phyloP scores from a whole-genome alignment of 2,888 invertebrate genomes.

The Noctua fimbriata region DNA sequence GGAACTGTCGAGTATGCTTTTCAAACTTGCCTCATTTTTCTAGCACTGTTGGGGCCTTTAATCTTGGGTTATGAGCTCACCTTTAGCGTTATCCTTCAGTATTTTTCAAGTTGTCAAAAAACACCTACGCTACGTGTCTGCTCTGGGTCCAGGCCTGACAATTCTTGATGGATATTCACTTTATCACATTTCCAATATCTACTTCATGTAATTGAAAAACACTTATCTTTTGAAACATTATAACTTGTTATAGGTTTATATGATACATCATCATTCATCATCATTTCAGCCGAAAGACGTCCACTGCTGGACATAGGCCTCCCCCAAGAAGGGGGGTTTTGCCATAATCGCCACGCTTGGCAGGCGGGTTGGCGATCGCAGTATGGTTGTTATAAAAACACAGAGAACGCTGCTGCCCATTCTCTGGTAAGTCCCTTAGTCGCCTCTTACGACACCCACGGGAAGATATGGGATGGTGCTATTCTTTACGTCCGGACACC shows the following conservation, averaged over 20 bases:
- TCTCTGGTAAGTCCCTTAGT: too few relatives aligned
- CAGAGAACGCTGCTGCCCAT: too few relatives aligned
- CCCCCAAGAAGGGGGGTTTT: too few relatives aligned
- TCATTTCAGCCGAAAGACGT: too few relatives aligned
- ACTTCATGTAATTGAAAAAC: slow-evolving; percentile 2
- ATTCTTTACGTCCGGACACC: too few relatives aligned
- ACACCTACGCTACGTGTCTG: slow-evolving; percentile 6
- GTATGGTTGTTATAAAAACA: too few relatives aligned
- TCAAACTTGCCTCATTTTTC: neutral
- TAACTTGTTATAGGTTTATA: neutral
- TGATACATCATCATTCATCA: too few relatives aligned
- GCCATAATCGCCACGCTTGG: too few relatives aligned
- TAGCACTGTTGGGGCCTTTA: neutral
- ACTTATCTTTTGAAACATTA: neutral
- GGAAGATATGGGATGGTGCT: too few relatives aligned
- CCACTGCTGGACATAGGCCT: too few relatives aligned
- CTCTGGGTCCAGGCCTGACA: neutral
- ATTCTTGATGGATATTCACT: neutral
- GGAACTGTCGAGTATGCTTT: neutral
- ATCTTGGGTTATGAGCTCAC: neutral
- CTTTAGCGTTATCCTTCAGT: neutral
- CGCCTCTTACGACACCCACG: too few relatives aligned
- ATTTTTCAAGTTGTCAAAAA: slow-evolving; percentile 4
- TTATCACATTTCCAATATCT: neutral
- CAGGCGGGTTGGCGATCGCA: too few relatives aligned